Conservation (phyloP, 2,797 vertebrate species). For the Cossypha dichroa region DNA sequence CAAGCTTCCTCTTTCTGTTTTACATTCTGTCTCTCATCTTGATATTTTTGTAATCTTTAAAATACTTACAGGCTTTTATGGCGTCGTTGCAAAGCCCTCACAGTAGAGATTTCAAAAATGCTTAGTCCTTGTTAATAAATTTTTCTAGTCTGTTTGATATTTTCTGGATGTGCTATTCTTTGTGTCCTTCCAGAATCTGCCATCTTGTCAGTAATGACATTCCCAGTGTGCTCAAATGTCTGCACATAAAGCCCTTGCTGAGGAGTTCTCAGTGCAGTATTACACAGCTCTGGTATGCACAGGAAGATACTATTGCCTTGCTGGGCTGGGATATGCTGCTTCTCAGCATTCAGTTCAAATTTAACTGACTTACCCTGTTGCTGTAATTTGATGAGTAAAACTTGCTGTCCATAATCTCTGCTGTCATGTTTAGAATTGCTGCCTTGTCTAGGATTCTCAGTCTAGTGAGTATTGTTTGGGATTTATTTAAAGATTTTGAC, state of each 20-base stretch:
- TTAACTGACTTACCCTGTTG: constrained; percentile 7
- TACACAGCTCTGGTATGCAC: neutral
- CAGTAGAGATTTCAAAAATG: neutral
- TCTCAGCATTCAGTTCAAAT: constrained; percentile 25
- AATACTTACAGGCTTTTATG: neutral
- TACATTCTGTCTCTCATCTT: neutral
- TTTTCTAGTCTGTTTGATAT: neutral
- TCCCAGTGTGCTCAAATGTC: neutral
- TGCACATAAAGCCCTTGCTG: neutral
- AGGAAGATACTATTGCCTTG: neutral
- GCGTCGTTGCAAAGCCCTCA: neutral
- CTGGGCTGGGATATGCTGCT: neutral
- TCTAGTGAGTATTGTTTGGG: constrained; percentile 22
- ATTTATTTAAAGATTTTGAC: constrained; percentile 29
- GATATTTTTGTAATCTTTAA: constrained; percentile 5
- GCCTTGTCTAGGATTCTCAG: neutral
- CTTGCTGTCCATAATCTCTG: neutral
- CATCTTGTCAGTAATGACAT: neutral
- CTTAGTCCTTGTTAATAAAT: neutral
- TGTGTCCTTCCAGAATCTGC: neutral
- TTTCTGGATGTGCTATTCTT: neutral
- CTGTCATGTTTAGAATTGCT: constrained; percentile 20
- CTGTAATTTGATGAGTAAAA: constrained; percentile 48
- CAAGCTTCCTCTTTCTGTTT: neutral
- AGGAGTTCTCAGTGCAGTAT: neutral